A percentile compares a stretch with the other conserved stretches of the same genome.
Evolutionary conservation across 2,888 invertebrate species (phyloP).

Genomic region (Diarsia mendica): DNA sequence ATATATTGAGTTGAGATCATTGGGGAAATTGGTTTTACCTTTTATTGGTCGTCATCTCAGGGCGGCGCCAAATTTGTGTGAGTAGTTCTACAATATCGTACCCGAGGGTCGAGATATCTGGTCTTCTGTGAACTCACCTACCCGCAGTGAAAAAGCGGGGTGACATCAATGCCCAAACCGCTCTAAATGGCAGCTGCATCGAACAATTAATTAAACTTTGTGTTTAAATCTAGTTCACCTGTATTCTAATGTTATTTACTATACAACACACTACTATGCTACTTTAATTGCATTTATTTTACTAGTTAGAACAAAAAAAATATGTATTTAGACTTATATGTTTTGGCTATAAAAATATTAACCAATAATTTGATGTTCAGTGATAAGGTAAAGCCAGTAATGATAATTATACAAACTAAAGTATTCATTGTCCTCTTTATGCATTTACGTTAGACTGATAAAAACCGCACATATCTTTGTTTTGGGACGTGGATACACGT

Average conservation of each 20-base stretch:
- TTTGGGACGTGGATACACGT: conserved; percentile 32
- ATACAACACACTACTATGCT: conserved; percentile 61
- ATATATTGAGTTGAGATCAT: not conserved
- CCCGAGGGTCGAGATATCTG: not conserved
- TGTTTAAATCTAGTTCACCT: not conserved
- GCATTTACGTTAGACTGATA: conserved; percentile 59
- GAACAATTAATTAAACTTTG: not conserved
- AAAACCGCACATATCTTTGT: conserved; percentile 44
- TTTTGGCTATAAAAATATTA: conserved; percentile 1
- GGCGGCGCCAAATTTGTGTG: not conserved
- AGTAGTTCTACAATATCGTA: not conserved
- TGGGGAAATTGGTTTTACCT: not conserved
- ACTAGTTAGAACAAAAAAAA: not conserved
- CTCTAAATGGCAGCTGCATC: not conserved
- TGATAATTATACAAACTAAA: conserved; percentile 18
- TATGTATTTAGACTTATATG: not conserved
- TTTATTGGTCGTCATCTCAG: not conserved
- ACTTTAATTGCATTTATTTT: conserved; percentile 49
- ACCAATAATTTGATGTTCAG: conserved; percentile 25
- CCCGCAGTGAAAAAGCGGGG: not conserved
- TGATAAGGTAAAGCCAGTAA: conserved; percentile 58
- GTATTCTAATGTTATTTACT: not conserved
- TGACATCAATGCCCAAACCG: not conserved
- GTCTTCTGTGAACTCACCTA: not conserved
- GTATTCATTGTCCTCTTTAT: conserved; percentile 31